phyloP scores from a whole-genome alignment of 2,113 vertebrate genomes.

The Centrocercus urophasianus region DNA sequence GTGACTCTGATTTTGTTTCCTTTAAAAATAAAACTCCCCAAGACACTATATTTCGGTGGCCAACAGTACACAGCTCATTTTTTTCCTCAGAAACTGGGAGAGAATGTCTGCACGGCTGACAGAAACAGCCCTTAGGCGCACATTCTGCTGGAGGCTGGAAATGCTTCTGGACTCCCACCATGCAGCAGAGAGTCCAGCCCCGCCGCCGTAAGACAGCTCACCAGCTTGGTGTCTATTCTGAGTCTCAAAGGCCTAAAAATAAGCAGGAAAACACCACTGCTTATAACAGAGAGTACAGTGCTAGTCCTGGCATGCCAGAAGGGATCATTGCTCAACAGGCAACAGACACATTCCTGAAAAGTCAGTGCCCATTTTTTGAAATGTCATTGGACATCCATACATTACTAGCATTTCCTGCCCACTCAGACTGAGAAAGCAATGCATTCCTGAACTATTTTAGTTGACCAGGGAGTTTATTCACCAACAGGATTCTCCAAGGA shows the following conservation, averaged over 20 bases:
- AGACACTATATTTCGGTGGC: neutral
- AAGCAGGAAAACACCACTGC: neutral
- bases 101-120: fast-evolving
- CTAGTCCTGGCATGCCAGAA: neutral
- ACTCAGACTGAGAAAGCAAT: neutral
- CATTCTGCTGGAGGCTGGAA: fast-evolving
- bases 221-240: neutral
- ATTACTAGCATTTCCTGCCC: neutral
- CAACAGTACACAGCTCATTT: neutral
- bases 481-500: neutral
- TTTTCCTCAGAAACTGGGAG: neutral
- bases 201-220: neutral
- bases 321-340: neutral
- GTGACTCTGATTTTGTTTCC: neutral
- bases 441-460: neutral
- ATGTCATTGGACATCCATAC: neutral
- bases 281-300: neutral
- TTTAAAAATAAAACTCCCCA: neutral
- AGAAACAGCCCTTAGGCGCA: neutral
- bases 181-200: neutral
- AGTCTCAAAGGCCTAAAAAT: neutral
- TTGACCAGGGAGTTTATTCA: neutral
- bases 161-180: neutral
- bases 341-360: neutral
- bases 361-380: neutral